Base-by-base conservation (phyloP, 2,888 invertebrate species). In the Drosophila multiciliata region DNA sequence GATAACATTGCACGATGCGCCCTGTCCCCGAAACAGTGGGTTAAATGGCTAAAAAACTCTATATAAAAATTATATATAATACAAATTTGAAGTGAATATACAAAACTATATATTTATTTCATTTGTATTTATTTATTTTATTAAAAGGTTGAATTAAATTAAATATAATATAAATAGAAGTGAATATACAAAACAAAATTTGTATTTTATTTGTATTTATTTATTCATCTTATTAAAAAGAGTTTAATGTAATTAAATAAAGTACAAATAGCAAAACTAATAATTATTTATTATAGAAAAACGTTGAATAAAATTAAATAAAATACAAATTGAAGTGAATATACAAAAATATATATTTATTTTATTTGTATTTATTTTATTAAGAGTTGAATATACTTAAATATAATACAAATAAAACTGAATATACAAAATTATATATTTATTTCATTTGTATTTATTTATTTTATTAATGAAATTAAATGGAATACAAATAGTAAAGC, bases 1-100 rank as follows among this genome's bases (percentile, higher is more conserved):
- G 86, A 83, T 83, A 83, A 57, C 54, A 59, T 53, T 29, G 60
- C 63, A 57, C 69, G 48, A 48, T 66, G 42, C 42, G 49, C 57
- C 50, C 8, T 36, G 33, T 3, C 3, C 38, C 17, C n/a, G 17
- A 38, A 53, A 81, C 82, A 50, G 72, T 82, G 81, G 77, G 6
- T 1, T 29, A 1, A 63, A 57, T 12, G 2, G 0, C 3, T 11
- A 0, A 1, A 33, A 49, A 49, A 45, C 2, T 26, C 7, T 3
- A 23, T 48, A 17, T 11, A 7, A 8, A 38, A 17, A 38, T 4
- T n/a, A 38, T 4, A 38, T 17, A 2, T 1, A 9, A 4, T 1
- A 3, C 4, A 40, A 36, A 7, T 36, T 32, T 9, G 33, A 33
- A 33, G 33, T 33, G 33, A 33, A 33, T 9, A 33, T 33, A 11